Conservation (phyloP, 1,140 invertebrate species). For the Lepidurus couesii region DNA sequence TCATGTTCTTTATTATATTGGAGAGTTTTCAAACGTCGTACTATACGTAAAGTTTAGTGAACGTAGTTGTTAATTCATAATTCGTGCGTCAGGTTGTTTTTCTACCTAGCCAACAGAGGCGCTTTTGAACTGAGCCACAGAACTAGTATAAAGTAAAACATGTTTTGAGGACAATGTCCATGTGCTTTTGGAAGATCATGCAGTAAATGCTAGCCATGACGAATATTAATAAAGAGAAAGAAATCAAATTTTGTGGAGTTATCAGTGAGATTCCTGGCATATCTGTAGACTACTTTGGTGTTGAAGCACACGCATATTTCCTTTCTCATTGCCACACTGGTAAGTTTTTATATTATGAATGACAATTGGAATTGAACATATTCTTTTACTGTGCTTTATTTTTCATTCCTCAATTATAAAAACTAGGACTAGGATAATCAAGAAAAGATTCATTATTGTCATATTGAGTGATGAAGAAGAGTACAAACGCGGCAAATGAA, state of each 20-base stretch:
- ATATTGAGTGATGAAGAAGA: neutral
- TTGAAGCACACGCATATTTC: neutral
- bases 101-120: too few species aligned
- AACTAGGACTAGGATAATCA: neutral
- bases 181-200: too few species aligned
- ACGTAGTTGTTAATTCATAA: too few species aligned
- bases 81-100: too few species aligned
- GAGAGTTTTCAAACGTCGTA: too few species aligned
- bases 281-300: neutral
- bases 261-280: neutral
- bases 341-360: neutral
- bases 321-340: constrained; percentile 25
- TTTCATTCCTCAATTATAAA: neutral
- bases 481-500: neutral
- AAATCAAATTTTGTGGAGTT: neutral
- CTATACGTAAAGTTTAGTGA: too few species aligned
- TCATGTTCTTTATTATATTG: too few species aligned
- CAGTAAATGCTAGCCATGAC: too few species aligned
- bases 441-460: too few species aligned
- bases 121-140: too few species aligned
- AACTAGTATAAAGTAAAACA: too few species aligned
- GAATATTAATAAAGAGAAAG: neutral
- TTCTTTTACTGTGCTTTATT: neutral
- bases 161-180: too few species aligned
- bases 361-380: neutral